Evolutionary conservation across 2,888 invertebrate species (phyloP), one percentile per base, ranked within the genome.

Genomic region (Hybos culiciformis): DNA sequence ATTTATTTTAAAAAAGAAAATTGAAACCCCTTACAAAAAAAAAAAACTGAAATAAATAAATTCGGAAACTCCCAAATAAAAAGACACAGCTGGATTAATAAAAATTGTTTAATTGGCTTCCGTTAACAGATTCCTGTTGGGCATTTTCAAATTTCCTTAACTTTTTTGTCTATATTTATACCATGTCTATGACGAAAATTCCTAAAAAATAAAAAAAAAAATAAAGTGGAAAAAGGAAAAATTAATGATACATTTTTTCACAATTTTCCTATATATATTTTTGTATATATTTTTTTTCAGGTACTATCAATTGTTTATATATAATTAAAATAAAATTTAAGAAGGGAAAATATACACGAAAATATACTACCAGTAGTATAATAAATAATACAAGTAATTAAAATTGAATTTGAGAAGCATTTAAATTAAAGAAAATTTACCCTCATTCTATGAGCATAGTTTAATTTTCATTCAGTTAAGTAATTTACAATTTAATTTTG

Each of bases 21-120:
- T n/a, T n/a, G n/a, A n/a, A n/a, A n/a, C n/a, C n/a, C n/a, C n/a
- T n/a, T n/a, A n/a, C n/a, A n/a, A n/a, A n/a, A n/a, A n/a, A n/a
- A n/a, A n/a, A 32, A 29, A 29, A 29, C 29, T 29, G 12, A 29
- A 29, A 26, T 12, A 26, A 26, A 26, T 12, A 29, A 29, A 29
- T n/a, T 29, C 59, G 59, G 61, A 62, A 62, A 64, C 62, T 62
- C 65, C 63, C 65, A 62, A 60, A 62, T n/a, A n/a, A 61, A 60
- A 59, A 62, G 62, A 60, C 60, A 56, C 60, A 61, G 60, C 59
- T 61, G 60, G 61, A 65, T 65, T 65, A 64, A 65, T 65, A 60
- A 58, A 61, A 57, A 58, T 58, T 55, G 59, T 63, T 63, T 65
- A 65, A 65, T 65, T 65, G 64, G 63, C 61, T 62, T 58, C 57